Evolutionary conservation across 2,113 vertebrate genomes (phyloP).

Genomic region (Bambusicola thoracicus): DNA sequence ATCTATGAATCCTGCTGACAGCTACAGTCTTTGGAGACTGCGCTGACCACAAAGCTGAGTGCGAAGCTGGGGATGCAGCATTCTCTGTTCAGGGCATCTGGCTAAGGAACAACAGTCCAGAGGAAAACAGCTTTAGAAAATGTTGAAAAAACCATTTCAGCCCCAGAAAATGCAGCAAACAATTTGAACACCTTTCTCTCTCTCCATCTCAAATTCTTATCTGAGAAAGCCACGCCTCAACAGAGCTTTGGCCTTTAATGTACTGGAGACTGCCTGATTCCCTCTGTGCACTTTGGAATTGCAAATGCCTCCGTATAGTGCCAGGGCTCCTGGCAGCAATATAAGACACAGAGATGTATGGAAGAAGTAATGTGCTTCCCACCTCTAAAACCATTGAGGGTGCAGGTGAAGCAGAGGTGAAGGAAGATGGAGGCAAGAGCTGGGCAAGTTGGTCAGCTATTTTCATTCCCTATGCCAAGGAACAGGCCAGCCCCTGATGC

Average conservation of each 20-base stretch:
- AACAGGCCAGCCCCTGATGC: background rate
- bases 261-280: background rate
- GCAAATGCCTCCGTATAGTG: background rate
- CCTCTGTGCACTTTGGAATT: background rate
- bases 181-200: background rate
- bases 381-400: background rate
- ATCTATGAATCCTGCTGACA: constrained; percentile 34
- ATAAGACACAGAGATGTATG: background rate
- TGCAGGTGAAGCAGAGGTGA: background rate
- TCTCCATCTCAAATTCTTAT: background rate
- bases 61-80: background rate
- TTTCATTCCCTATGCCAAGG: background rate
- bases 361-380: background rate
- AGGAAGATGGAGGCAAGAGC: background rate
- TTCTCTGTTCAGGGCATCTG: background rate
- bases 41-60: constrained; percentile 13
- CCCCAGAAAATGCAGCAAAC: background rate
- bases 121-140: constrained; percentile 22
- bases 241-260: background rate
- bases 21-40: constrained; percentile 7
- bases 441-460: background rate
- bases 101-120: background rate
- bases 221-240: background rate
- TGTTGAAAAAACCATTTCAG: background rate
- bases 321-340: background rate